Percentiles rank a stretch among this genome's conserved stretches.
Evolutionary conservation across 2,113 vertebrate genomes (phyloP).

Genomic region (Protomyctophum bolini): DNA sequence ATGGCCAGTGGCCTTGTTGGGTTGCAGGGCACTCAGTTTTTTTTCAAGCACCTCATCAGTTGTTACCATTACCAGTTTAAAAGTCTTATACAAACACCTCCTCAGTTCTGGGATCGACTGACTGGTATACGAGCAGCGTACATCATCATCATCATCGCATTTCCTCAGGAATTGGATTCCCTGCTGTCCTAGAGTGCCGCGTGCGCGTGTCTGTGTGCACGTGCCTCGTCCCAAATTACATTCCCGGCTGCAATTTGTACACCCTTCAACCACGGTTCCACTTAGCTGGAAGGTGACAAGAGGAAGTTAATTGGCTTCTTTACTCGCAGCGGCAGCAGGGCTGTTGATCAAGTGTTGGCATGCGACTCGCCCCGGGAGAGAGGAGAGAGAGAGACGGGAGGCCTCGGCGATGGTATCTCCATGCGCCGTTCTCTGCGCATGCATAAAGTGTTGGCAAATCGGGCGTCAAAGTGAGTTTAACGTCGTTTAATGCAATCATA

Average conservation of each 20-base stretch:
- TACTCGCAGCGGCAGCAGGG: slow-evolving; percentile 27
- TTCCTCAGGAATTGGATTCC: too few species aligned
- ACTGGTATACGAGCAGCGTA: too few species aligned
- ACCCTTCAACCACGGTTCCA: slow-evolving; percentile 51
- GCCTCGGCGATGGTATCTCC: slow-evolving; percentile 51
- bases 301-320: slow-evolving; percentile 64
- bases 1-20: too few species aligned
- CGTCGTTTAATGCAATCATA: too few species aligned
- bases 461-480: too few species aligned
- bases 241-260: slow-evolving; percentile 52
- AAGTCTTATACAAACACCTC: too few species aligned
- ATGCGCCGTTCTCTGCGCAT: not conserved
- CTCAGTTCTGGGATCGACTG: too few species aligned
- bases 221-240: slow-evolving; percentile 59
- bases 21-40: too few species aligned
- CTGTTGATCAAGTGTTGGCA: slow-evolving; percentile 59
- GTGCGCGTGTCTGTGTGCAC: slow-evolving; percentile 7
- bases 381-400: slow-evolving; percentile 6
- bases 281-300: slow-evolving; percentile 66
- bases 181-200: not conserved
- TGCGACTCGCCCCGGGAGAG: slow-evolving; percentile 34
- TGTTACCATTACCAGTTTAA: too few species aligned
- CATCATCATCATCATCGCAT: too few species aligned
- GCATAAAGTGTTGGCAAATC: too few species aligned
- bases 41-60: too few species aligned